Conservation (phyloP, 2,113 vertebrate species). For the Pholis gunnellus region DNA sequence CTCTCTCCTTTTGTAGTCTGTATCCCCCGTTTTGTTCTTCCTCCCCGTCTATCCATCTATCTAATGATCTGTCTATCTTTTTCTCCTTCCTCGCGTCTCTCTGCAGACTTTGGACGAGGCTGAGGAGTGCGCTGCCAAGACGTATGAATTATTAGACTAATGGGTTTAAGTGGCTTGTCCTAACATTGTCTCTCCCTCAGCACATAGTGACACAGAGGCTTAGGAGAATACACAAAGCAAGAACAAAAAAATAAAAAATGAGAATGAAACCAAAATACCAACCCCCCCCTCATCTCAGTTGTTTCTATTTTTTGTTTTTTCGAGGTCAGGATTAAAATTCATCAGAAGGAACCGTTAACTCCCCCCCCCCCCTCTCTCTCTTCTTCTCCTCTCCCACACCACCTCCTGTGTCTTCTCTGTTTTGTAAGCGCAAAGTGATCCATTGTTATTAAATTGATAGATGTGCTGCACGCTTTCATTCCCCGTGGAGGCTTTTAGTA, state of each 20-base stretch:
- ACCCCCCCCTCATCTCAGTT: conserved; percentile 12
- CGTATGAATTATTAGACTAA: conserved; percentile 82
- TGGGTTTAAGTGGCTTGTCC: conserved; percentile 83
- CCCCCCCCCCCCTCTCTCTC: conserved; percentile 8
- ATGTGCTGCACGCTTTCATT: conserved; percentile 41
- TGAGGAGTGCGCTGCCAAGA: conserved; percentile 71
- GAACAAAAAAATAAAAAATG: conserved; percentile 50
- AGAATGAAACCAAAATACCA: conserved; percentile 59
- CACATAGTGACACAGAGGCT: conserved; percentile 57
- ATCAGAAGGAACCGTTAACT: conserved; percentile 56
- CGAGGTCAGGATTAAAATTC: conserved; percentile 77
- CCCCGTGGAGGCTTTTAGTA: conserved; percentile 43
- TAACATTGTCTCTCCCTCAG: conserved; percentile 76
- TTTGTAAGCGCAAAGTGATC: conserved; percentile 65
- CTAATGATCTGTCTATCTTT: conserved; percentile 42
- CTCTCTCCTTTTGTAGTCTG: conserved; percentile 1
- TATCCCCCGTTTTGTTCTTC: neutral
- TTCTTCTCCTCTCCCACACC: neutral
- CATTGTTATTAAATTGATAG: conserved; percentile 76
- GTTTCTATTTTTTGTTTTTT: conserved; percentile 50
- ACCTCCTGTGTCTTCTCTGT: conserved; percentile 24
- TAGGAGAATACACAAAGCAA: conserved; percentile 65
- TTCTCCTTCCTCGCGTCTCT: conserved; percentile 32
- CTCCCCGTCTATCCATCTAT: conserved; percentile 25
- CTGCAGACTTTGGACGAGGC: conserved; percentile 63